These are phyloP conservation scores for Protonemura montana DNA, from an alignment of 2,888 invertebrate species.

Conservation along the genomic window DNA sequence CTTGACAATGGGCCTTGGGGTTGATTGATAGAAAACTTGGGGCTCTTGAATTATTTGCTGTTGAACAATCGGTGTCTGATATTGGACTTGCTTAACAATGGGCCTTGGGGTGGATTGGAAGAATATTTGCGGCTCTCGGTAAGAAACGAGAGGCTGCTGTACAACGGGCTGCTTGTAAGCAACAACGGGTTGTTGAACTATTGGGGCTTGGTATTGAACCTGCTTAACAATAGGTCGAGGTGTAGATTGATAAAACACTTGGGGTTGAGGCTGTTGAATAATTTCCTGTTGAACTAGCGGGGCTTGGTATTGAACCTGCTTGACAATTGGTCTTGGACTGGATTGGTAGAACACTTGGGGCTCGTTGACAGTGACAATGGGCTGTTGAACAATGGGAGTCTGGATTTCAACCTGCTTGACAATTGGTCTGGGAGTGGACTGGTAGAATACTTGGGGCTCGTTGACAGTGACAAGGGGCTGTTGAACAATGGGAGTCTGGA, in stretches of 20 bases:
- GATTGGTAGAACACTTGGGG: conserved; percentile 27
- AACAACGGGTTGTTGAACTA: conserved; percentile 13
- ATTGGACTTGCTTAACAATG: conserved; percentile 2
- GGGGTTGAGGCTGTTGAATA: conserved; percentile 20
- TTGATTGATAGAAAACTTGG: conserved; percentile 28
- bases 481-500: neutral
- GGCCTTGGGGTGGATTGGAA: conserved; percentile 32
- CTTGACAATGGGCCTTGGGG: conserved; percentile 34
- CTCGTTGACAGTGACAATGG: conserved; percentile 4
- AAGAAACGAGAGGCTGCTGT: neutral
- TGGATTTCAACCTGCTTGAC: conserved; percentile 1
- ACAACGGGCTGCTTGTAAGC: neutral
- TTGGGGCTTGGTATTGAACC: conserved; percentile 1
- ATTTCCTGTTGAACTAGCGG: conserved; percentile 10
- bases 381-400: conserved; percentile 17
- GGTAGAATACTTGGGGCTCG: conserved; percentile 17
- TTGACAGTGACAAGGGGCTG: conserved; percentile 17
- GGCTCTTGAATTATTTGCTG: conserved; percentile 34
- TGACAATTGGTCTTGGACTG: neutral
- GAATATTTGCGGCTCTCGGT: conserved; percentile 9
- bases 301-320: conserved; percentile 7
- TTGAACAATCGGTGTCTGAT: conserved; percentile 27
- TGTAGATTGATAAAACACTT: conserved; percentile 20
- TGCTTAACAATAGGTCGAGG: conserved; percentile 20
- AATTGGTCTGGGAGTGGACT: conserved; percentile 25